phyloP scores from a whole-genome alignment of 2,797 vertebrate genomes.

The Sebastes itinus region DNA sequence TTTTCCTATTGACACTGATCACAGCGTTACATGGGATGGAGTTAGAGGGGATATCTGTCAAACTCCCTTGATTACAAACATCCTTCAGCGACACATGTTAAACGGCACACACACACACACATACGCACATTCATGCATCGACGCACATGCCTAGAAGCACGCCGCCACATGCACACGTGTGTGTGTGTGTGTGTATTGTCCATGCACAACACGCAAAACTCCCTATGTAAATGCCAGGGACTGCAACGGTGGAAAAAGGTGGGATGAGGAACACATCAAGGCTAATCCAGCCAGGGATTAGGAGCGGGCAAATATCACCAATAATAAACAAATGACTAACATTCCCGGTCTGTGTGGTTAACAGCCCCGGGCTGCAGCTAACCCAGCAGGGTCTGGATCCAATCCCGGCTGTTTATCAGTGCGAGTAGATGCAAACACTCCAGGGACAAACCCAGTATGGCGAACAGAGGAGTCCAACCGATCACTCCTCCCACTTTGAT shows the following conservation, averaged over 20 bases:
- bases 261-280: slow-evolving; percentile 61
- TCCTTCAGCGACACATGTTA: slow-evolving; percentile 40
- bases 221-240: slow-evolving; percentile 47
- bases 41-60: slow-evolving; percentile 50
- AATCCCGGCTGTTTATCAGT: slow-evolving; percentile 80
- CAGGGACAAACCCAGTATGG: slow-evolving; percentile 54
- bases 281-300: slow-evolving; percentile 73
- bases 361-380: slow-evolving; percentile 56
- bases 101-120: slow-evolving; percentile 20
- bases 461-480: slow-evolving; percentile 31
- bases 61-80: slow-evolving; percentile 60
- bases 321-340: slow-evolving; percentile 80
- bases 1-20: slow-evolving; percentile 52
- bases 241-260: slow-evolving; percentile 61
- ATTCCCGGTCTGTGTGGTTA: slow-evolving; percentile 63
- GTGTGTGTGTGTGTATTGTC: background rate
- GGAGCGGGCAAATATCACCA: slow-evolving; percentile 66
- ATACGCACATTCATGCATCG: slow-evolving; percentile 9
- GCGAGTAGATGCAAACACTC: slow-evolving; percentile 65
- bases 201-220: slow-evolving; percentile 9
- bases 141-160: background rate
- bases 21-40: slow-evolving; percentile 30
- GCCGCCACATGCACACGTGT: background rate
- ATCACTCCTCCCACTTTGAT: slow-evolving; percentile 53
- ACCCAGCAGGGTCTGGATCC: slow-evolving; percentile 78